A percentile compares a stretch with the other conserved stretches of the same genome.
Conservation (phyloP, 1,140 invertebrate species). For the Octopus sinensis region DNA sequence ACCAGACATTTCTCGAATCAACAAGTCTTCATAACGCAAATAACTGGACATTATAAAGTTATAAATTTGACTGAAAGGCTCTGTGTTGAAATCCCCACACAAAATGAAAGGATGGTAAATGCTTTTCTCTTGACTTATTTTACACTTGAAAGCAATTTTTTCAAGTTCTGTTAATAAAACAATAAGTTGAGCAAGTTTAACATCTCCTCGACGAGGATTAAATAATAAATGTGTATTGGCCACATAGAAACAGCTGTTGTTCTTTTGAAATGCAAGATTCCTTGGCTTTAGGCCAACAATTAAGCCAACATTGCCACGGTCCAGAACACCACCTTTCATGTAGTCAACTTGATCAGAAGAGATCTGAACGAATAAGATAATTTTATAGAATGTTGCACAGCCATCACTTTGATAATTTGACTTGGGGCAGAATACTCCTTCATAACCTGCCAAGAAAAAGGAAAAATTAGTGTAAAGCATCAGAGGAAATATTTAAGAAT, state of each 20-base stretch:
- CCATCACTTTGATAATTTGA: conserved; percentile 73
- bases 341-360: conserved; percentile 66
- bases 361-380: conserved; percentile 63
- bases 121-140: background rate
- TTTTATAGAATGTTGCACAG: conserved; percentile 79
- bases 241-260: conserved; percentile 63
- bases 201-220: conserved; percentile 82
- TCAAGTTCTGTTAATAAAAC: conserved; percentile 80
- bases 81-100: conserved; percentile 86
- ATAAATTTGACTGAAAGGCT: conserved; percentile 70
- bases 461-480: too few relatives aligned
- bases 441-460: conserved; percentile 60
- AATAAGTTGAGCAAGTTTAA: conserved; percentile 78
- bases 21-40: conserved; percentile 62
- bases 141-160: conserved; percentile 30
- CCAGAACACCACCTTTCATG: conserved; percentile 63
- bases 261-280: background rate
- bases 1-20: conserved; percentile 49
- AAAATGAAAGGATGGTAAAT: conserved; percentile 74
- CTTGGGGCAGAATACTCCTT: conserved; percentile 71
- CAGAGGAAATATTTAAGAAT: too few relatives aligned
- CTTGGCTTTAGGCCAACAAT: conserved; percentile 68
- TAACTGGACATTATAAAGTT: conserved; percentile 69
- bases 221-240: conserved; percentile 93
- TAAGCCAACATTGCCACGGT: conserved; percentile 84